Base-by-base conservation (phyloP, 2,888 invertebrate genomes). In the Rhimphoctona megacephalus region DNA sequence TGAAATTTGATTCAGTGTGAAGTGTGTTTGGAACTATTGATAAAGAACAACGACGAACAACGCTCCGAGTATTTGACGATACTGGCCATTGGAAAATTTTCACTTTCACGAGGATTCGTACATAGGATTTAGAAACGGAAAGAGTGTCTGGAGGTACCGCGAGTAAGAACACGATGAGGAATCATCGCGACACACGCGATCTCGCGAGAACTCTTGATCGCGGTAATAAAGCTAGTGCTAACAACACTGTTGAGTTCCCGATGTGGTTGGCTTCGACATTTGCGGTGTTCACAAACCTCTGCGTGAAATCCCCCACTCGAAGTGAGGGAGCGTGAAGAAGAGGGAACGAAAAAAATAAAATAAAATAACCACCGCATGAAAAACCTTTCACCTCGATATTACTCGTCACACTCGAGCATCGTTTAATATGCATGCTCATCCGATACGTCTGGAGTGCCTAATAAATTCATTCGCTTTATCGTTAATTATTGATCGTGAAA, bases 371-470 rank as follows among this genome's bases (percentile, higher is more conserved):
- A 61, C 46, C 83, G 81, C 78, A 81, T 54, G 78, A 76, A 81
- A 78, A 86, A 86, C 83, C 86, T 86, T 86, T 86, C 86, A 83
- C 86, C 83, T 83, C 67, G 81, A 83, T 83, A 39, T 49, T 46
- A 61, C 57, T 67, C 61, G 73, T 83, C 76, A 39, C 74, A 61
- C 70, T 67, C 69, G 61, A 80, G 36, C 72, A 61, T 79, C 66
- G 73, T 79, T 54, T 72, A 78, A 73, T 80, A 80, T 78, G 52
- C 78, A 73, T 74, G 69, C 81, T 46, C 81, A 70, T 79, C 85
- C 36, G 57, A 66, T 57, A 61, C 39, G 72, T 30, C 61, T 30
- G 46, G 49, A 43, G 80, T 70, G 30, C 36, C 39, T 70, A 43
- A 80, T 64, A 72, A 72, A 80, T 80, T 80, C 70, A 80, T 80